Percentiles rank a stretch among this genome's conserved stretches.
Conservation (phyloP, 2,888 invertebrate genomes). For the Dasysyrphus albostriatus region DNA sequence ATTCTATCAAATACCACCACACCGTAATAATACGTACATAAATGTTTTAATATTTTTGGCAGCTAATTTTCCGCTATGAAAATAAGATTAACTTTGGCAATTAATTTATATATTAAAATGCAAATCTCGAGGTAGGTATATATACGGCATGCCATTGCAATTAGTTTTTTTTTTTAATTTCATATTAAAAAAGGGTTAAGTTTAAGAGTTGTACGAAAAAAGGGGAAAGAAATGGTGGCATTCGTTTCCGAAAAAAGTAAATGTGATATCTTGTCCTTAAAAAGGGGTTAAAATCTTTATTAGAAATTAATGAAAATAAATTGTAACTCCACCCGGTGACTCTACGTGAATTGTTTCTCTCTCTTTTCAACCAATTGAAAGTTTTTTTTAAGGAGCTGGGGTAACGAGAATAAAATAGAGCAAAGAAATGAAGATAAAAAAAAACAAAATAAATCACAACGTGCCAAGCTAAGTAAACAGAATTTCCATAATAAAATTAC, state of each 20-base stretch:
- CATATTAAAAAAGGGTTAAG: slow-evolving; percentile 62
- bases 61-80: slow-evolving; percentile 79
- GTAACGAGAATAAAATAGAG: slow-evolving; percentile 69
- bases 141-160: slow-evolving; percentile 57
- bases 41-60: slow-evolving; percentile 77
- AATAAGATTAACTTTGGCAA: slow-evolving; percentile 71
- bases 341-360: slow-evolving; percentile 52
- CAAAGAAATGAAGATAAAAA: slow-evolving; percentile 21
- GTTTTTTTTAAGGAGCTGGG: slow-evolving; percentile 7
- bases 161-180: slow-evolving; percentile 38
- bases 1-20: slow-evolving; percentile 34
- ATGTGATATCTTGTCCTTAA: slow-evolving; percentile 64
- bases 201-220: slow-evolving; percentile 44
- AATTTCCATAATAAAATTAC: slow-evolving; percentile 76
- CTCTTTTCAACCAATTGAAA: slow-evolving; percentile 32
- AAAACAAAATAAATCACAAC: slow-evolving; percentile 67
- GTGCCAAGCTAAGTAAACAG: slow-evolving; percentile 68
- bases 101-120: slow-evolving; percentile 75
- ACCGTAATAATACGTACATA: slow-evolving; percentile 37
- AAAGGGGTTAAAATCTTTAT: slow-evolving; percentile 75
- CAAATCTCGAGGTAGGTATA: slow-evolving; percentile 43
- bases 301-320: slow-evolving; percentile 76
- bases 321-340: slow-evolving; percentile 61
- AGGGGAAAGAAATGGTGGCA: slow-evolving; percentile 60
- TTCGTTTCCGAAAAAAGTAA: slow-evolving; percentile 42